Conservation (phyloP, 2,797 vertebrate genomes). For the Hybognathus amarus region DNA sequence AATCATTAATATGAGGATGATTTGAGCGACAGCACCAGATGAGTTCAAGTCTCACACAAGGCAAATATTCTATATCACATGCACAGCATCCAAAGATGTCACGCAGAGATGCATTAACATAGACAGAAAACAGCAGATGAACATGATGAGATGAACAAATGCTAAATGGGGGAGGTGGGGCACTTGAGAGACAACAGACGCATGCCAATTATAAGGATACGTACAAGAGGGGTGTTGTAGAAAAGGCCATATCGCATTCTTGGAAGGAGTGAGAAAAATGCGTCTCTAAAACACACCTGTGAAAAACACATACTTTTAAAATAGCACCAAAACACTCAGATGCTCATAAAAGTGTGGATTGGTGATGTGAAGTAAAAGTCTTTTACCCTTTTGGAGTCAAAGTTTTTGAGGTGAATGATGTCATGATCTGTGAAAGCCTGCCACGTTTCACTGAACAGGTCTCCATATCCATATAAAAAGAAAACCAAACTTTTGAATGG, state of each 20-base stretch:
- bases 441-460: slow-evolving; percentile 95
- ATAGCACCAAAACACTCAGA: neutral
- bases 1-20: slow-evolving; percentile 68
- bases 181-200: slow-evolving; percentile 23
- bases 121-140: slow-evolving; percentile 22
- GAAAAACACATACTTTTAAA: slow-evolving; percentile 3
- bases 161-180: slow-evolving; percentile 38
- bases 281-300: slow-evolving; percentile 95
- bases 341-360: neutral
- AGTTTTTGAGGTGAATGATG: slow-evolving; percentile 91
- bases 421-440: slow-evolving; percentile 89
- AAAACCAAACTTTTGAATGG: too few relatives aligned
- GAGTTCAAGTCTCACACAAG: slow-evolving; percentile 10
- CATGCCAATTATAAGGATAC: slow-evolving; percentile 57
- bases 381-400: slow-evolving; percentile 92
- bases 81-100: neutral
- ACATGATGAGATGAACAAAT: slow-evolving; percentile 10
- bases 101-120: slow-evolving; percentile 12
- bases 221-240: slow-evolving; percentile 96
- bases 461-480: slow-evolving; percentile 86
- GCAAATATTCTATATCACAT: slow-evolving; percentile 24
- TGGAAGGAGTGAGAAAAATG: slow-evolving; percentile 90
- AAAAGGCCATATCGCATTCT: slow-evolving; percentile 97
- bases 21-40: slow-evolving; percentile 54
- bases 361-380: neutral